Conservation (phyloP, 2,113 vertebrate species). For the Bettongia penicillata region DNA sequence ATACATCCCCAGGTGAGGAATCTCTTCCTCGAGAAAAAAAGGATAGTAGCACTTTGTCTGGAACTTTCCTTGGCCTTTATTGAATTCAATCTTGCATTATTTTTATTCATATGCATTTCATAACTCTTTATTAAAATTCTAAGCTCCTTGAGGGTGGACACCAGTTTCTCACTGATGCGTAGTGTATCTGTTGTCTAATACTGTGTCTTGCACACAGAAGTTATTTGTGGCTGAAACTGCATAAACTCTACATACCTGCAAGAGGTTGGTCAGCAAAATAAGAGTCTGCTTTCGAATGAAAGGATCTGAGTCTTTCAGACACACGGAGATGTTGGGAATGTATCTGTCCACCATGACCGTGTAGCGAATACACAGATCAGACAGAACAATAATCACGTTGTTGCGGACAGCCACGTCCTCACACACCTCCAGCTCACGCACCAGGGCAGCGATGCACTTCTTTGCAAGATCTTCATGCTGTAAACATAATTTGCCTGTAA, state of each 20-base stretch:
- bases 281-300: constrained; percentile 94
- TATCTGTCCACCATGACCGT: constrained; percentile 92
- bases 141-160: background rate
- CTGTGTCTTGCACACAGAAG: background rate
- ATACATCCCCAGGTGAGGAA: too few species aligned
- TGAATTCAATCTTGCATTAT: background rate
- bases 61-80: background rate
- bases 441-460: constrained; percentile 90
- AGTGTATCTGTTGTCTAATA: background rate
- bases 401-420: constrained; percentile 88
- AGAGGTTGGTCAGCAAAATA: constrained; percentile 94
- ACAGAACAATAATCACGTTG: constrained; percentile 92
- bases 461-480: constrained; percentile 93
- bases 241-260: constrained; percentile 86
- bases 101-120: background rate
- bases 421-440: constrained; percentile 91
- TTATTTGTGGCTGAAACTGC: background rate
- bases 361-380: constrained; percentile 95
- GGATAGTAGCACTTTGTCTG: too few species aligned
- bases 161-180: background rate
- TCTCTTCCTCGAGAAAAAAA: too few species aligned
- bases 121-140: background rate
- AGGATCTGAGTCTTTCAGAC: constrained; percentile 88
- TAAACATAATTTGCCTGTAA: constrained; percentile 93
- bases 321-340: constrained; percentile 90